These are phyloP conservation scores for Dallia pectoralis DNA, from an alignment of 2,797 vertebrate genomes.

Conservation along the genomic window DNA sequence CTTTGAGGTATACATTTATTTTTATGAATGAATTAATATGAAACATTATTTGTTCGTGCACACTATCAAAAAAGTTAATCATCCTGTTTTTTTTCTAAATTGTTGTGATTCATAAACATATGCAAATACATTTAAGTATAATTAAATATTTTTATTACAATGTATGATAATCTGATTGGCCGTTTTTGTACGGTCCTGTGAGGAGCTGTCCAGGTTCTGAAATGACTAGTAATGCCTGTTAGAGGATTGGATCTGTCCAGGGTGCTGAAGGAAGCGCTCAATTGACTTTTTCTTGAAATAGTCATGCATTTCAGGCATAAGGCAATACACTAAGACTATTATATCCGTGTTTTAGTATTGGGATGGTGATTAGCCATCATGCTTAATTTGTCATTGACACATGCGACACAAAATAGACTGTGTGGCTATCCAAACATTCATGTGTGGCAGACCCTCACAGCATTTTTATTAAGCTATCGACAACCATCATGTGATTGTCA, in stretches of 20 bases:
- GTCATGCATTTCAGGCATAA: neutral
- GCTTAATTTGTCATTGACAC: neutral
- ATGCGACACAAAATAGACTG: neutral
- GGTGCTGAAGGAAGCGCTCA: conserved; percentile 13
- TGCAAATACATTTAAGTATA: neutral
- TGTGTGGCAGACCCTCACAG: neutral
- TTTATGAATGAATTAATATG: too few species aligned
- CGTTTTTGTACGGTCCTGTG: neutral
- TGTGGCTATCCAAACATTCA: neutral
- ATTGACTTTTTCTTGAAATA: conserved; percentile 12
- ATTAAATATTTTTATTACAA: neutral
- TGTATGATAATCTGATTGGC: neutral
- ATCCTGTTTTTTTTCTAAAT: neutral
- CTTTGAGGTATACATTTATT: too few species aligned
- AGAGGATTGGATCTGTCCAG: conserved; percentile 34
- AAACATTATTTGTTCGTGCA: too few species aligned
- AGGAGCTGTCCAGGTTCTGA: conserved; percentile 39
- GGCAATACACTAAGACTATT: neutral
- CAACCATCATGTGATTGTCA: conserved; percentile 9
- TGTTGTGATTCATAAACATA: neutral
- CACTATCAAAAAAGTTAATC: neutral
- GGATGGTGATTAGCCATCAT: neutral
- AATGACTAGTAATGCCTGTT: neutral
- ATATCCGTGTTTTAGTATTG: neutral
- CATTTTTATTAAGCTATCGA: neutral